These are phyloP conservation scores for Rissa tridactyla DNA, from an alignment of 2,113 vertebrate genomes.

Conservation along the genomic window DNA sequence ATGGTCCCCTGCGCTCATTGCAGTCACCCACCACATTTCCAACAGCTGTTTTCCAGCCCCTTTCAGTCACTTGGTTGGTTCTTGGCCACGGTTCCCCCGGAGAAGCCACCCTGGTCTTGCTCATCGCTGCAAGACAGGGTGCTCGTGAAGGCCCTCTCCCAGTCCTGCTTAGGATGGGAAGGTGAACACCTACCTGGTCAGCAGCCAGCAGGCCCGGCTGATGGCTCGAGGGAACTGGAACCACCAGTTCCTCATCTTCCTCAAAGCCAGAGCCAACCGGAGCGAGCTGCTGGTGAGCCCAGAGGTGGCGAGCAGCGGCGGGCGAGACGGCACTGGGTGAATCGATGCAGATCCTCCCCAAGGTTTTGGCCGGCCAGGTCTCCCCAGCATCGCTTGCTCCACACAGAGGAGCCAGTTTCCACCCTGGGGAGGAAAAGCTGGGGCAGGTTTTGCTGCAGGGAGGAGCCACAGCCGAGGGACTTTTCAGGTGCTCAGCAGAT, in stretches of 20 bases:
- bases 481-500: neutral
- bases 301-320: neutral
- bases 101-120: neutral
- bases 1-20: neutral
- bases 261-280: neutral
- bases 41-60: neutral
- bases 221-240: neutral
- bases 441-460: neutral
- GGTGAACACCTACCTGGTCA: rapidly evolving
- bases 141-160: neutral
- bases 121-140: rapidly evolving
- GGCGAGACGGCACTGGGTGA: rapidly evolving
- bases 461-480: neutral
- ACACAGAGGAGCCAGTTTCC: rapidly evolving
- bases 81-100: neutral
- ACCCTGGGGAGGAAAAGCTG: neutral
- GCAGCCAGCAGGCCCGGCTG: neutral
- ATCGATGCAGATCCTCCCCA: neutral
- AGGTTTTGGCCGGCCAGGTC: rapidly evolving
- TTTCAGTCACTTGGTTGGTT: neutral
- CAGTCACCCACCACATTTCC: neutral
- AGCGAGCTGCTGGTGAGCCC: neutral
- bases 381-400: rapidly evolving
- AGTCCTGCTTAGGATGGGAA: neutral
- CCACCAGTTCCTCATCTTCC: neutral